Conservation (phyloP, 64 coral and sea anemone species). For the Acropora tenuis region DNA sequence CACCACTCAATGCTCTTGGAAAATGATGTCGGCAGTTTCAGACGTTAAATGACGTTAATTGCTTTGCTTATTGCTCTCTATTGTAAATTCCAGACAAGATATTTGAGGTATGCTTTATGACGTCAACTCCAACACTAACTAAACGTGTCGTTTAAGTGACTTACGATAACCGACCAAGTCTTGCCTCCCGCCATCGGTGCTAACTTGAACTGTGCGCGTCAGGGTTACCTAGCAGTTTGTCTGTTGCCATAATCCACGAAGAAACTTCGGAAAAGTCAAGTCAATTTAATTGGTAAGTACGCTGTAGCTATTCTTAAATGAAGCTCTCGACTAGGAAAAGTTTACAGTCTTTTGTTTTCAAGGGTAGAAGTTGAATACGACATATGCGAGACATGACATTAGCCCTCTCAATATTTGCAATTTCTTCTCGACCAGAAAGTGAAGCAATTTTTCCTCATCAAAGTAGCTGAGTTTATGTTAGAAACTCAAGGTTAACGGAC, state of each 20-base stretch:
- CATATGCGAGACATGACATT: neutral
- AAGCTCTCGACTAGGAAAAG: too few relatives aligned
- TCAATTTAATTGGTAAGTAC: neutral
- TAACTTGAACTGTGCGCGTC: neutral
- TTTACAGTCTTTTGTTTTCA: too few relatives aligned
- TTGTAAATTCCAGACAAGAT: constrained; percentile 25
- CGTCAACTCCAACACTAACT: constrained; percentile 36
- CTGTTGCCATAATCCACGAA: neutral
- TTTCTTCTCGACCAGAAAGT: too few relatives aligned
- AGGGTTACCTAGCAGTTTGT: neutral
- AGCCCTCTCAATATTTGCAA: too few relatives aligned
- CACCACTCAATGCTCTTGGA: constrained; percentile 2
- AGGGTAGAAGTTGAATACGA: neutral
- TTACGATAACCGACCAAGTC: neutral
- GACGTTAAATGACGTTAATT: constrained; percentile 42
- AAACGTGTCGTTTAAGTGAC: neutral
- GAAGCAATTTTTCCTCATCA: too few relatives aligned
- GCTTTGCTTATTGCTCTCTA: neutral
- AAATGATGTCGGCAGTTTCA: constrained; percentile 46
- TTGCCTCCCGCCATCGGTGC: too few relatives aligned
- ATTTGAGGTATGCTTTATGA: constrained; percentile 32
- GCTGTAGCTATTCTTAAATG: neutral
- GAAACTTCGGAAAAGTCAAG: neutral
- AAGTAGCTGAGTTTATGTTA: too few relatives aligned
- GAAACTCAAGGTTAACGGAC: too few relatives aligned